phyloP scores from a whole-genome alignment of 2,797 vertebrate species.

The Stomatorhinus walkeri region DNA sequence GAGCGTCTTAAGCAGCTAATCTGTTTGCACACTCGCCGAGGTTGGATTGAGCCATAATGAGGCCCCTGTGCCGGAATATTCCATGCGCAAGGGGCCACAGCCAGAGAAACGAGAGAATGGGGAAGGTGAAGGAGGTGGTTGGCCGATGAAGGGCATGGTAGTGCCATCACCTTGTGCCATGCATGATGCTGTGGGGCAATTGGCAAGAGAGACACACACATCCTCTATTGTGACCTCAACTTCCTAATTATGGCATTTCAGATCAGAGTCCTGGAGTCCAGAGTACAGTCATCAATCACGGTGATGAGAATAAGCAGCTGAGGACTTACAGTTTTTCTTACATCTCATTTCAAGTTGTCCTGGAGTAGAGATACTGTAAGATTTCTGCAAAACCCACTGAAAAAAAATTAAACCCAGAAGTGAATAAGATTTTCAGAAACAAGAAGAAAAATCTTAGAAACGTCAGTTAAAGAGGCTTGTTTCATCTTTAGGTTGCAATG shows the following conservation, averaged over 20 bases:
- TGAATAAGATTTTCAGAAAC: not conserved
- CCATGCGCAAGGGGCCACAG: slow-evolving; percentile 69
- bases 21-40: slow-evolving; percentile 79
- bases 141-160: not conserved
- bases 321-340: not conserved
- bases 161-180: not conserved
- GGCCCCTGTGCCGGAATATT: slow-evolving; percentile 76
- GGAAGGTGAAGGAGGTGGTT: slow-evolving; percentile 20
- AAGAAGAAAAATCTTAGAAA: not conserved
- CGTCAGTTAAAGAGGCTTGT: not conserved
- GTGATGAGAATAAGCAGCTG: not conserved
- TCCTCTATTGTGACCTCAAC: not conserved
- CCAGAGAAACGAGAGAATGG: slow-evolving; percentile 13
- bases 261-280: not conserved
- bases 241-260: not conserved
- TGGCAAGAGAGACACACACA: not conserved
- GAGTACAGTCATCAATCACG: not conserved
- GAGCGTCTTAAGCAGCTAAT: slow-evolving; percentile 61
- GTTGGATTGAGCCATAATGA: slow-evolving; percentile 78
- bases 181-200: not conserved
- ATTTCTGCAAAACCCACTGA: not conserved
- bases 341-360: not conserved
- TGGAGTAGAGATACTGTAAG: not conserved
- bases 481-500: not conserved
- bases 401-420: not conserved